Evolutionary conservation across 37 sponge, comb jelly and placozoan species (phyloP).

Genomic region (Dysidea cf. avara): DNA sequence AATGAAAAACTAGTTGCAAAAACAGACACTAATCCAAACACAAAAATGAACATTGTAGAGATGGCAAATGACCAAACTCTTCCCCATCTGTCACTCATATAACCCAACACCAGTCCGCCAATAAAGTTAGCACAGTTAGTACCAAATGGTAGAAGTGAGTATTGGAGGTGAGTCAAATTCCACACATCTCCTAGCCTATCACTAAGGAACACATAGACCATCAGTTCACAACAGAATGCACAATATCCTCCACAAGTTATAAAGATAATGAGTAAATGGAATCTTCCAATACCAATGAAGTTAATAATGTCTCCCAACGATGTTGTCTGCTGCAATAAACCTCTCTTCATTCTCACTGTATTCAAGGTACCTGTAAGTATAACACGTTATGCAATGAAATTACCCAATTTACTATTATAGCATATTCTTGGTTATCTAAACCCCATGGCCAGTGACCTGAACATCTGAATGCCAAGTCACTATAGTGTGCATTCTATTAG

Average conservation of each 20-base stretch:
- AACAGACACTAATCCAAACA: slow-evolving; percentile 38
- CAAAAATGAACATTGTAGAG: slow-evolving; percentile 7
- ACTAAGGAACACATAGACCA: slow-evolving; percentile 35
- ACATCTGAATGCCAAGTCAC: too few relatives aligned
- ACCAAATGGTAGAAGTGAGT: slow-evolving; percentile 36
- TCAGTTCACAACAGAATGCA: slow-evolving; percentile 30
- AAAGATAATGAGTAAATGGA: slow-evolving; percentile 24
- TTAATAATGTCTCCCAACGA: slow-evolving; percentile 15
- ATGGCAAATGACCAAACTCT: slow-evolving; percentile 51
- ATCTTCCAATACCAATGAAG: slow-evolving; percentile 31
- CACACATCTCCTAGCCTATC: neutral
- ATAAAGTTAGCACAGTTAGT: slow-evolving; percentile 35
- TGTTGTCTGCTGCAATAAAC: too few relatives aligned
- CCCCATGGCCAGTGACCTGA: too few relatives aligned
- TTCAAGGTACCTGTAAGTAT: too few relatives aligned
- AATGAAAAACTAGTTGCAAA: slow-evolving; percentile 23
- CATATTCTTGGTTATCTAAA: too few relatives aligned
- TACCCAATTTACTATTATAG: too few relatives aligned
- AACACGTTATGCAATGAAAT: too few relatives aligned
- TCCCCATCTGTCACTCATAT: slow-evolving; percentile 33
- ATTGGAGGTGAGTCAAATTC: slow-evolving; percentile 12
- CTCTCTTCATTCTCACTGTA: too few relatives aligned
- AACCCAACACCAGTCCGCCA: slow-evolving; percentile 22
- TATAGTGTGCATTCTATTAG: too few relatives aligned
- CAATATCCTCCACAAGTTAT: too few relatives aligned